Conservation (phyloP, 2,797 vertebrate genomes). For the Parauchenoglanis ngamensis region DNA sequence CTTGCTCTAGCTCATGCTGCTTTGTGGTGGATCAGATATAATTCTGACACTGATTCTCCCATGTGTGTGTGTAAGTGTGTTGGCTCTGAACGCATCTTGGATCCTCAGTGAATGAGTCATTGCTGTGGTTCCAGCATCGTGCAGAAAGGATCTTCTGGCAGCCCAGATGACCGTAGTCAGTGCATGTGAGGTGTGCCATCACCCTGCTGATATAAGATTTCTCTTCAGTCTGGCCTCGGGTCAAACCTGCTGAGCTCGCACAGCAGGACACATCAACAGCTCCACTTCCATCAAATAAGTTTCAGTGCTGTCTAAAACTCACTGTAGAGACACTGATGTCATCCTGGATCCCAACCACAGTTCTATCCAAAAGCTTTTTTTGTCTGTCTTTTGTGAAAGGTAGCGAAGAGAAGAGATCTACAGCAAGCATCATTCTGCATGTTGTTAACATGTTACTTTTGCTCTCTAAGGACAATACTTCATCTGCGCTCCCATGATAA, state of each 20-base stretch:
- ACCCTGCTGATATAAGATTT: slow-evolving; percentile 38
- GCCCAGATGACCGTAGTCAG: slow-evolving; percentile 11
- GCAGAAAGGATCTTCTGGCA: slow-evolving; percentile 48
- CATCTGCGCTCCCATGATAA: not conserved
- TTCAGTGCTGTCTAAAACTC: slow-evolving; percentile 15
- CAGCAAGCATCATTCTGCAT: not conserved
- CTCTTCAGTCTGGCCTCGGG: slow-evolving; percentile 7
- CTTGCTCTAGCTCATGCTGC: slow-evolving; percentile 18
- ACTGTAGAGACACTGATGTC: slow-evolving; percentile 1
- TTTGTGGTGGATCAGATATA: slow-evolving; percentile 52
- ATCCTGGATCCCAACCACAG: not conserved
- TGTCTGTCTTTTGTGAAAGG: not conserved
- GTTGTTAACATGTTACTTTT: not conserved
- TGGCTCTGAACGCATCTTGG: slow-evolving; percentile 8
- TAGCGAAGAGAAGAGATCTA: not conserved
- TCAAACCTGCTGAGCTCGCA: slow-evolving; percentile 38
- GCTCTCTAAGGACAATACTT: not conserved
- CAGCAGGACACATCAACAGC: slow-evolving; percentile 37
- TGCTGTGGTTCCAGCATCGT: slow-evolving; percentile 37
- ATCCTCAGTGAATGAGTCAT: slow-evolving; percentile 50
- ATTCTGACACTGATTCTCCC: slow-evolving; percentile 48
- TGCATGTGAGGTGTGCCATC: slow-evolving; percentile 36
- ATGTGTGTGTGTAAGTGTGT: slow-evolving; percentile 26
- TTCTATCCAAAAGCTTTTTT: not conserved
- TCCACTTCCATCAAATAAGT: slow-evolving; percentile 23